These are phyloP conservation scores for Temnothorax curvispinosus DNA, from an alignment of 1,140 invertebrate genomes.

Conservation along the genomic window DNA sequence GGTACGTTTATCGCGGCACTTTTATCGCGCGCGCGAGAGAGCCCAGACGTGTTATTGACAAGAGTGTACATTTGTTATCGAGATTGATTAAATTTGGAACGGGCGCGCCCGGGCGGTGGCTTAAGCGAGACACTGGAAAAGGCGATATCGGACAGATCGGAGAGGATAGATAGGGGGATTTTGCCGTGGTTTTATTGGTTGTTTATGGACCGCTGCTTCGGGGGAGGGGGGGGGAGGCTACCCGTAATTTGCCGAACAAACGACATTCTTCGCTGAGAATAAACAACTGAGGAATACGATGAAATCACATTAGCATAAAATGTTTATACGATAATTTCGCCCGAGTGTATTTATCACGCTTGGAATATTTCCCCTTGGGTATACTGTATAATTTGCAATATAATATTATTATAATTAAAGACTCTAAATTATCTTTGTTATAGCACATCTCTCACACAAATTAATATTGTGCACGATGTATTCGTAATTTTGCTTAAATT, in stretches of 20 bases:
- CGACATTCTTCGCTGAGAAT: conserved; percentile 19
- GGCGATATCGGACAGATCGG: conserved; percentile 46
- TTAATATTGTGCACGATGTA: conserved; percentile 4
- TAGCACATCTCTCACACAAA: background rate
- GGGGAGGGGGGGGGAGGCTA: background rate
- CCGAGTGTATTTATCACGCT: conserved; percentile 12
- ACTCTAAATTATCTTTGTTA: conserved; percentile 26
- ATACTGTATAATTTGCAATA: conserved; percentile 13
- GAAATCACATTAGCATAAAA: conserved; percentile 4
- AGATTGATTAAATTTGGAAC: conserved; percentile 53
- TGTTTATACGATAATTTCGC: conserved; percentile 19
- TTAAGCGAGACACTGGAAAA: conserved; percentile 32
- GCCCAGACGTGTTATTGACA: conserved; percentile 67
- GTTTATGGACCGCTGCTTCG: conserved; percentile 13
- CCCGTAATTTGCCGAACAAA: conserved; percentile 38
- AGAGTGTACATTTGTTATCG: conserved; percentile 69
- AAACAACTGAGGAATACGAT: background rate
- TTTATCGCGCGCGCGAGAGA: conserved; percentile 41
- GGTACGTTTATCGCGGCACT: conserved; percentile 65
- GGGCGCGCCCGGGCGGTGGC: background rate
- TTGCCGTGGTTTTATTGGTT: conserved; percentile 33
- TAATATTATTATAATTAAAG: conserved; percentile 38
- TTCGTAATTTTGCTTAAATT: conserved; percentile 22
- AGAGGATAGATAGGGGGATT: background rate
- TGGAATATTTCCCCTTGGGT: conserved; percentile 27